phyloP scores from a whole-genome alignment of 2,113 vertebrate genomes.

The Cryptomyrus ogoouensis region DNA sequence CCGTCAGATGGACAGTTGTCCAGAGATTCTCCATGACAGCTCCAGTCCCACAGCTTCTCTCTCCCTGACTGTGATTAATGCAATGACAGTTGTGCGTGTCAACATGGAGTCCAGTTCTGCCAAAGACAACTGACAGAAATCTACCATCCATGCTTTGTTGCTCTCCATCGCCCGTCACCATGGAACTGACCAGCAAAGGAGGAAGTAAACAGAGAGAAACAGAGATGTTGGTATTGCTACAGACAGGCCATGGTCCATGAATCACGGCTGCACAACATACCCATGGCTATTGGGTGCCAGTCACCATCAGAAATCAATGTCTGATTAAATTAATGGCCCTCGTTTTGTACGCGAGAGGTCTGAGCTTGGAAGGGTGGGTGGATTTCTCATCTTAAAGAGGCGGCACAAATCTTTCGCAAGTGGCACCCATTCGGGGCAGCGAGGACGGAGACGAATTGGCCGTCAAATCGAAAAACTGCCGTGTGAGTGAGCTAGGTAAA shows the following conservation, averaged over 20 bases:
- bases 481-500: not conserved
- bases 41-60: not conserved
- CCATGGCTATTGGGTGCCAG: not conserved
- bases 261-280: constrained; percentile 28
- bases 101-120: not conserved
- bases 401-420: not conserved
- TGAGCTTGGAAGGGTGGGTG: constrained; percentile 6
- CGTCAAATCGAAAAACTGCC: not conserved
- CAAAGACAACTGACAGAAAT: not conserved
- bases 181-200: not conserved
- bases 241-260: constrained; percentile 20
- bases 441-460: not conserved
- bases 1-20: not conserved
- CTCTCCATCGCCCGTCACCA: not conserved
- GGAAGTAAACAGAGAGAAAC: not conserved
- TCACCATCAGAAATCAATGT: constrained; percentile 24
- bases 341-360: not conserved
- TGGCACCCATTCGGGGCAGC: not conserved
- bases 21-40: not conserved
- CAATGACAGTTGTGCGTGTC: not conserved
- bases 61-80: constrained; percentile 3
- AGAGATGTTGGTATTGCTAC: not conserved
- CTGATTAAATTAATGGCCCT: constrained; percentile 25
- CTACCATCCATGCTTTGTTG: not conserved
- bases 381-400: not conserved